These are phyloP conservation scores for Suillia variegata DNA, from an alignment of 2,888 invertebrate genomes.

Conservation along the genomic window DNA sequence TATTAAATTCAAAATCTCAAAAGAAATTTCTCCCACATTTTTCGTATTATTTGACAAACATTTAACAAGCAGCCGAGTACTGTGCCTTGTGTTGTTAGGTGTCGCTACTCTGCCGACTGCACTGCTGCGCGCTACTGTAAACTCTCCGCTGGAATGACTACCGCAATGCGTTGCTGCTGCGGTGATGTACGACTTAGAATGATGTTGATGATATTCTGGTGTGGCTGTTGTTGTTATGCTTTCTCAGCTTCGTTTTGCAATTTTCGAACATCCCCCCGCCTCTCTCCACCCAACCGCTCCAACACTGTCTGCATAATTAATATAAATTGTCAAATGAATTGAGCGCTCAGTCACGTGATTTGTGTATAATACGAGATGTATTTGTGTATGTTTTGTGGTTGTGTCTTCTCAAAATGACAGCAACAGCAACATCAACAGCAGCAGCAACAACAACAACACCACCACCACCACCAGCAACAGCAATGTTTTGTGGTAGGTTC, in stretches of 20 bases:
- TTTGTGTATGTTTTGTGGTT: neutral
- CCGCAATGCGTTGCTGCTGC: neutral
- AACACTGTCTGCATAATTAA: constrained; percentile 30
- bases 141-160: neutral
- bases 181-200: neutral
- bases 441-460: neutral
- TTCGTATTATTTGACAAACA: too few species aligned
- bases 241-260: neutral
- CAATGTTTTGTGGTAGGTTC: neutral
- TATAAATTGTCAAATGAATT: constrained; percentile 33
- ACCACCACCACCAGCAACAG: neutral
- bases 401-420: too few species aligned
- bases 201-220: too few species aligned
- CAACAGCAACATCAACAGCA: too few species aligned
- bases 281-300: too few species aligned
- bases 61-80: too few species aligned
- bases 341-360: constrained; percentile 15
- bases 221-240: neutral
- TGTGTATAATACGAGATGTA: neutral
- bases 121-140: too few species aligned
- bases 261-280: too few species aligned
- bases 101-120: too few species aligned
- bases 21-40: too few species aligned
- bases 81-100: too few species aligned
- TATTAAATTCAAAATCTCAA: too few species aligned